A percentile compares a stretch with the other conserved stretches of the same genome.
phyloP scores from a whole-genome alignment of 2,797 vertebrate species.

The Perodicticus potto region DNA sequence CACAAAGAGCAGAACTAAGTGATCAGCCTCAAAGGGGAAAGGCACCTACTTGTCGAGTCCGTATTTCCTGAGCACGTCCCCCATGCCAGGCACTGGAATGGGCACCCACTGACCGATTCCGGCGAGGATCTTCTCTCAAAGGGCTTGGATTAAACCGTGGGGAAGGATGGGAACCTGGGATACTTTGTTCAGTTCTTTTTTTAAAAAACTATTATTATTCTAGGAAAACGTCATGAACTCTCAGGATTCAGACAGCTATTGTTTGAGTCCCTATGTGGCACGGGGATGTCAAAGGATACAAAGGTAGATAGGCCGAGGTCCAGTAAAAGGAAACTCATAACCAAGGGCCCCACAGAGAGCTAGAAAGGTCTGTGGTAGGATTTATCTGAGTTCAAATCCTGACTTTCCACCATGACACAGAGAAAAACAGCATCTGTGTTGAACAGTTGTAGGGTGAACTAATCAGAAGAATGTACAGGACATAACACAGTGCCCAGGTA shows the following conservation, averaged over 20 bases:
- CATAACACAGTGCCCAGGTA: neutral
- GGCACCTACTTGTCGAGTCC: neutral
- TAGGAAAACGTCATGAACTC: neutral
- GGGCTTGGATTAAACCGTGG: neutral
- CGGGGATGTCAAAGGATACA: neutral
- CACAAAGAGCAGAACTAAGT: neutral
- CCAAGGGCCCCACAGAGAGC: neutral
- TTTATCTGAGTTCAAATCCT: neutral
- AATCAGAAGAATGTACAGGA: neutral
- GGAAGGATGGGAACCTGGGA: neutral
- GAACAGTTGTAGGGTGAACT: no score
- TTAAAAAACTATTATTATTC: neutral
- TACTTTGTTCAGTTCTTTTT: neutral
- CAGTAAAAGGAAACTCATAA: neutral
- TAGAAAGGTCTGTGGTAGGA: neutral
- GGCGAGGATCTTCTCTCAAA: neutral
- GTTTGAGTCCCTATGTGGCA: neutral
- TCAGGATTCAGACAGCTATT: neutral
- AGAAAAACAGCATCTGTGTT: neutral
- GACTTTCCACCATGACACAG: neutral
- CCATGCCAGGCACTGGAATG: neutral
- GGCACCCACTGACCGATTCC: accelerated
- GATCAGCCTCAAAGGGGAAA: accelerated
- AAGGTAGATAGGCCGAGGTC: neutral
- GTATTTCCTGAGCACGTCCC: accelerated